Base-by-base conservation (phyloP, 1,140 invertebrate genomes). In the Mycetomoellerius zeteki region DNA sequence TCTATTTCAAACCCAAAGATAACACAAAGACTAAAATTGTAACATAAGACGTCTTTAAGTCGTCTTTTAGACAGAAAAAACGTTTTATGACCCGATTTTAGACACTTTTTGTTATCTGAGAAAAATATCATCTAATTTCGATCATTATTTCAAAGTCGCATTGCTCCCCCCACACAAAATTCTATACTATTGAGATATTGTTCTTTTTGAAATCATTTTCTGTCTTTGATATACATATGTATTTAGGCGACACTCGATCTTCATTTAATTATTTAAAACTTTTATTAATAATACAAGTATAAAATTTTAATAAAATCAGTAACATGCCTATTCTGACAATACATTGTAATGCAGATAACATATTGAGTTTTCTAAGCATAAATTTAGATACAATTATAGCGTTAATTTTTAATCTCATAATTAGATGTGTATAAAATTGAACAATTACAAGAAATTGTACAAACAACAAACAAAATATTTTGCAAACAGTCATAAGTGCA, bases 111-210 rank as follows among this genome's bases (percentile, higher is more conserved):
- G n/a, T n/a, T n/a, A n/a, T n/a, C n/a, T n/a, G n/a, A n/a, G n/a
- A n/a, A 16, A 47, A 60, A 76, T 54, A 60, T 43, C 1, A 12
- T 77, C 10, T 60, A 60, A 76, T 62, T 77, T 62, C 10, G 5
- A 78, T 65, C 10, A 43, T 65, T 65, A 47, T 65, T 78, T 64
- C 8, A 30, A 47, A 77, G 2, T 24, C 14, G 27, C 43, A 24
- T 47, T 62, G 1, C 10, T 77, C 30, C 3, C 10, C 64, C 30
- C 2, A 62, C 7, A 14, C 56, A 6, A 27, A 60, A 62, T 10
- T 21, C 7, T 47, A 65, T 56, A 60, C 21, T 73, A 2, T 19
- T 33, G 5, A 43, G 56, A 76, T 52, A 52, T 21, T 30, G 2
- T 67, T 65, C 14, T 65, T 65, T 4, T 0, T 4, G 4, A 1